A percentile compares a stretch with the other conserved stretches of the same genome.
These are phyloP conservation scores for Aepyceros melampus DNA, from an alignment of 2,113 vertebrate genomes.

Conservation along the genomic window DNA sequence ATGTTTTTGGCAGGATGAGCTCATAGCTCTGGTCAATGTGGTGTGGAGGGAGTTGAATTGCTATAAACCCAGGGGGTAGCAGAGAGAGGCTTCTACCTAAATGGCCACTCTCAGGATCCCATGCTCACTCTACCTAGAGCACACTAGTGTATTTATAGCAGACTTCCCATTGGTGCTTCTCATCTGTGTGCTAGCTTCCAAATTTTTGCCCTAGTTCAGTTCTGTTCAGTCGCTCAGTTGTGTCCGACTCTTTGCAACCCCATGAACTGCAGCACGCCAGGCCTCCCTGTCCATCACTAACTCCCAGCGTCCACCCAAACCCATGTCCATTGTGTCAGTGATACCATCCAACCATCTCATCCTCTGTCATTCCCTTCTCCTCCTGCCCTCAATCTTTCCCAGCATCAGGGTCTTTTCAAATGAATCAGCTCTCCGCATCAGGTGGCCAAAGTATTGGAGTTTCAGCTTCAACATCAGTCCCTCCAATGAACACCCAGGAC, in stretches of 20 bases:
- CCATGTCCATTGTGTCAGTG: neutral
- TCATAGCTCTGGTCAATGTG: neutral
- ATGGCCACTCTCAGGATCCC: neutral
- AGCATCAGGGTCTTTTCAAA: neutral
- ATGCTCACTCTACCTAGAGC: neutral
- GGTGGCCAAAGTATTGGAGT: too few species aligned
- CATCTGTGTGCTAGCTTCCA: neutral
- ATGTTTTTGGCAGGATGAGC: neutral
- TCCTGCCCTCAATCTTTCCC: neutral
- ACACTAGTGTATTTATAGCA: neutral
- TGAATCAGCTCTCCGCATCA: too few species aligned
- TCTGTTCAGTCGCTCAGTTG: neutral
- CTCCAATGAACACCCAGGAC: too few species aligned
- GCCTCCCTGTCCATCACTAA: neutral
- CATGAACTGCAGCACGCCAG: neutral
- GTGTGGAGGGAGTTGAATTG: neutral
- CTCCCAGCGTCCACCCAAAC: rapidly evolving
- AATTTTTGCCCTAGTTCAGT: constrained; percentile 33
- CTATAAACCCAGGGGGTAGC: neutral
- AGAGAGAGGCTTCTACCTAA: neutral
- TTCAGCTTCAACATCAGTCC: too few species aligned
- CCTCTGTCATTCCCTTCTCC: neutral
- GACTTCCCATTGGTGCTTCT: constrained; percentile 10
- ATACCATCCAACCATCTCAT: neutral
- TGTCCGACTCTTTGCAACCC: neutral